A percentile compares a stretch with the other conserved stretches of the same genome.
phyloP scores from a whole-genome alignment of 2,888 invertebrate genomes.

The Polyommatus iphigenia region DNA sequence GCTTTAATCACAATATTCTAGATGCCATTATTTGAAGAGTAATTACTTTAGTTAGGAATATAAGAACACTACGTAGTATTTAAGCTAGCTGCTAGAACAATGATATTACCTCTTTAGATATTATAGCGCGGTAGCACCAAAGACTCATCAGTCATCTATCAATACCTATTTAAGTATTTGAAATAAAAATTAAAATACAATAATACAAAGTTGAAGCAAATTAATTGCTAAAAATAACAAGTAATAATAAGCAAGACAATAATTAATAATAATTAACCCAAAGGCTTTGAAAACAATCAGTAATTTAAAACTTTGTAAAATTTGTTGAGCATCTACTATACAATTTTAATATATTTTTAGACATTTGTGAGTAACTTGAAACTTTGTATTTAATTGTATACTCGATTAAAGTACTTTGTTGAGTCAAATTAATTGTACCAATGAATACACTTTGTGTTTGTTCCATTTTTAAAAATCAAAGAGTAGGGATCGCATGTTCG shows the following conservation, averaged over 20 bases:
- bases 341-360: not conserved
- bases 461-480: conserved; percentile 55
- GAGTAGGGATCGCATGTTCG: conserved; percentile 55
- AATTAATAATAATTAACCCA: not conserved
- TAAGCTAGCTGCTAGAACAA: no score
- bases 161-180: no score
- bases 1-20: no score
- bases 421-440: conserved; percentile 57
- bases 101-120: no score
- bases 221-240: not conserved
- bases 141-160: no score
- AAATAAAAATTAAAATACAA: no score
- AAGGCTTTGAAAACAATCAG: not conserved
- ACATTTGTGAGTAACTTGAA: not conserved
- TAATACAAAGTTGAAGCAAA: no score
- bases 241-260: not conserved
- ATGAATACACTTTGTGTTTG: conserved; percentile 33
- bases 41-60: no score
- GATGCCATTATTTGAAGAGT: no score
- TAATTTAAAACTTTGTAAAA: conserved; percentile 3
- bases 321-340: not conserved
- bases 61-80: no score
- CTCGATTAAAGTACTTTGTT: not conserved
- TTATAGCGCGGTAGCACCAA: no score
- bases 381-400: conserved; percentile 3